These are phyloP conservation scores for Drosophila aff. DNA, from an alignment of 1,140 invertebrate genomes.

Conservation along the genomic window DNA sequence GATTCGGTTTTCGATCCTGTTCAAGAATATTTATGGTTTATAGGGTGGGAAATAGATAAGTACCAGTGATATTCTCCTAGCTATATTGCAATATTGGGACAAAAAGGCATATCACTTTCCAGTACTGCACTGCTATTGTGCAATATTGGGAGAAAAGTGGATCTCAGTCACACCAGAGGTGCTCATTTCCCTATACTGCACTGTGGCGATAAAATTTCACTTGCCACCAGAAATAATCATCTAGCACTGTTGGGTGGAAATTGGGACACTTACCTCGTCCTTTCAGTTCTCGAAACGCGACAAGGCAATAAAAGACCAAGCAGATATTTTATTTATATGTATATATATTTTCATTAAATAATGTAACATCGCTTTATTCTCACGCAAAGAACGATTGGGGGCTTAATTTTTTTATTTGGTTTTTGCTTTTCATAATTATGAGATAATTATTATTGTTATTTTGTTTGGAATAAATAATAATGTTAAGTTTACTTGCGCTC, in stretches of 20 bases:
- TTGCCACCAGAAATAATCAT: no score
- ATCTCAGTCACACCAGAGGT: no score
- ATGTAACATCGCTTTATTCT: conserved; percentile 85
- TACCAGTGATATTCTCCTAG: no score
- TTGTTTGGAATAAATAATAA: conserved; percentile 77
- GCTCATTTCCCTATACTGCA: no score
- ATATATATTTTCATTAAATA: conserved; percentile 85
- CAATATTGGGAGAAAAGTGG: no score
- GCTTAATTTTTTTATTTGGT: conserved; percentile 67
- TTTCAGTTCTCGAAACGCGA: neutral
- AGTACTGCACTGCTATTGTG: no score
- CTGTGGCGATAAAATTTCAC: no score
- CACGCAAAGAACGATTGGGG: conserved; percentile 84
- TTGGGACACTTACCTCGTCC: neutral
- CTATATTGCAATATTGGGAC: neutral
- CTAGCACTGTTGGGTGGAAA: no score
- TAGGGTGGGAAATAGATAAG: no score
- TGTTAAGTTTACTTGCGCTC: conserved; percentile 71
- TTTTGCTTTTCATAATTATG: conserved; percentile 49
- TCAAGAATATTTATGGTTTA: no score
- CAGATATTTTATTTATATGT: conserved; percentile 77
- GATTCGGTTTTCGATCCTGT: no score
- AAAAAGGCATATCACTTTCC: neutral
- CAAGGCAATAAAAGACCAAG: conserved; percentile 14
- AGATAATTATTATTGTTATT: conserved; percentile 80